phyloP scores from a whole-genome alignment of 2,888 invertebrate species.

The Apamea sordens region DNA sequence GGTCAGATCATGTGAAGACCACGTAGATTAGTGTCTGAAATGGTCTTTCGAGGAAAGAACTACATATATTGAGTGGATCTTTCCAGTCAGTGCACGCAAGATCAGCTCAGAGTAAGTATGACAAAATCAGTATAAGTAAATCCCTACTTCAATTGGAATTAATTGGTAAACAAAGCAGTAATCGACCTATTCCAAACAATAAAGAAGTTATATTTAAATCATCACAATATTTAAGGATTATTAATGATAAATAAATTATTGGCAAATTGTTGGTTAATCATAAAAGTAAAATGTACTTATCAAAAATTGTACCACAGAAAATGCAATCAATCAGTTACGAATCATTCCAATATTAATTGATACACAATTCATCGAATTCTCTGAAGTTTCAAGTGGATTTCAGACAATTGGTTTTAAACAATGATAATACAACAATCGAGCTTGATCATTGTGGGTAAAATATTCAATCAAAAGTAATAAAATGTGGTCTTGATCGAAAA shows the following conservation, averaged over 20 bases:
- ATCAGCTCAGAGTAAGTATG: too few species aligned
- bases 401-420: not conserved
- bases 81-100: too few species aligned
- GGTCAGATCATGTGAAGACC: too few species aligned
- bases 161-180: too few species aligned
- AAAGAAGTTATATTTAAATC: not conserved
- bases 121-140: too few species aligned
- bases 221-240: slow-evolving; percentile 3
- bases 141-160: too few species aligned
- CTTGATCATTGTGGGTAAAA: not conserved
- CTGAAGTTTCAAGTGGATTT: slow-evolving; percentile 5
- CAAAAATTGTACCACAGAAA: not conserved
- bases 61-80: too few species aligned
- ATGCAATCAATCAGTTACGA: slow-evolving; percentile 12
- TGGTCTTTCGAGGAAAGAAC: too few species aligned
- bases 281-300: slow-evolving; percentile 4
- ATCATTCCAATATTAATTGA: slow-evolving; percentile 18
- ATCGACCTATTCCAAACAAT: not conserved
- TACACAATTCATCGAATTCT: slow-evolving; percentile 7
- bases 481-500: not conserved
- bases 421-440: not conserved
- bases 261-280: not conserved
- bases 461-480: not conserved
- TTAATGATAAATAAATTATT: not conserved
- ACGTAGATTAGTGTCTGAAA: too few species aligned